Evolutionary conservation across 2,888 invertebrate species (phyloP).

Genomic region (Lithosia quadra): DNA sequence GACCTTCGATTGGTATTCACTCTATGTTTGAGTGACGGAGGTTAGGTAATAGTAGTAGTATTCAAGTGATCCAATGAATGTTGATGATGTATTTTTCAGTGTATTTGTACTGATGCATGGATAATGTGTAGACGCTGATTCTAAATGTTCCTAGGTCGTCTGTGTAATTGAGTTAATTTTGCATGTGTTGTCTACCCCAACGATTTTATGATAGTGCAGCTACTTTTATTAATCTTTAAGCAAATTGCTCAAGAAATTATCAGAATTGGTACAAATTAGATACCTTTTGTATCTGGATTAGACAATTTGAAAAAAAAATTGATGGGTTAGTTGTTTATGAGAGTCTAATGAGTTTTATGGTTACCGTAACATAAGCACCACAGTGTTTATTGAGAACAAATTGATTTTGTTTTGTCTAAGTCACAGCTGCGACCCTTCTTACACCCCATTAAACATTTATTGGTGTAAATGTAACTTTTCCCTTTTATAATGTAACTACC

Average conservation of each 20-base stretch:
- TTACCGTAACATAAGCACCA: conserved; percentile 68
- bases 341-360: conserved; percentile 64
- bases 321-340: conserved; percentile 52
- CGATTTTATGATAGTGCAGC: conserved; percentile 55
- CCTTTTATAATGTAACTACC: neutral
- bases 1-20: conserved; percentile 50
- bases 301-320: conserved; percentile 43
- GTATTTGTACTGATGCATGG: conserved; percentile 68
- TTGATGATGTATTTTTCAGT: conserved; percentile 72
- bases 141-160: conserved; percentile 75
- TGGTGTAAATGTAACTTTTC: neutral
- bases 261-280: conserved; percentile 68
- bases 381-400: conserved; percentile 70
- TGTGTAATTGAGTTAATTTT: conserved; percentile 67
- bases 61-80: conserved; percentile 70
- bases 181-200: conserved; percentile 61
- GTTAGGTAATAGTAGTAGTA: conserved; percentile 64
- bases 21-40: conserved; percentile 49
- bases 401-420: conserved; percentile 72
- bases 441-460: neutral
- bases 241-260: conserved; percentile 73
- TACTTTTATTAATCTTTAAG: conserved; percentile 59
- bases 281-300: conserved; percentile 54
- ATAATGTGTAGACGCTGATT: conserved; percentile 65
- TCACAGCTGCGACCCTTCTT: conserved; percentile 63